These are phyloP conservation scores for Leptopilina myrica DNA, from an alignment of 2,888 invertebrate species.

Conservation along the genomic window DNA sequence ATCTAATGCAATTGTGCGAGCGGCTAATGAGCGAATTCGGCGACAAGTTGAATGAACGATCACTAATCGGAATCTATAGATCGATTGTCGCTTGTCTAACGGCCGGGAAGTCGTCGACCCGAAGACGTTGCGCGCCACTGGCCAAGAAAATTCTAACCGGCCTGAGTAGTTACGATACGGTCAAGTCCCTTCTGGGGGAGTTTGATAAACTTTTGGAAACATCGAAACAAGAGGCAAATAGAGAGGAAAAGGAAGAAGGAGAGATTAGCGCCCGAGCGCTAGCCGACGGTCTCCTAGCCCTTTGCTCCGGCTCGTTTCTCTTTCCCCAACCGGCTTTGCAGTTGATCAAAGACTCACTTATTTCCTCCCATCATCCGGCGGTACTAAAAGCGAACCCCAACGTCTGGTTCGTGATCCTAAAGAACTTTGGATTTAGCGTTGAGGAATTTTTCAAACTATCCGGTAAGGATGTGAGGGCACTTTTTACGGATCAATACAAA, in stretches of 20 bases:
- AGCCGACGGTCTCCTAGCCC: conserved; percentile 78
- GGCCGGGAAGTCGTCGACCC: conserved; percentile 80
- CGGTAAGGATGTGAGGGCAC: conserved; percentile 79
- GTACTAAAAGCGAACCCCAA: conserved; percentile 79
- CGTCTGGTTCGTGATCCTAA: conserved; percentile 84
- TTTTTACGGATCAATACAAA: conserved; percentile 81
- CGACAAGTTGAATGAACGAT: conserved; percentile 79
- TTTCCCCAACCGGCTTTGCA: conserved; percentile 75
- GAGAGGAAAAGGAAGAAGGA: conserved; percentile 72
- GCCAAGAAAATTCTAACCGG: conserved; percentile 81
- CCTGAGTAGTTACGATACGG: conserved; percentile 81
- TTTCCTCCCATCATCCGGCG: conserved; percentile 87
- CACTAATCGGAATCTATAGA: conserved; percentile 82
- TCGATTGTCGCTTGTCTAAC: conserved; percentile 85
- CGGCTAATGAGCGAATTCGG: conserved; percentile 85
- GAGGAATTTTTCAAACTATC: conserved; percentile 81
- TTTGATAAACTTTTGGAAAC: conserved; percentile 83
- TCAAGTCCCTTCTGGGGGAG: conserved; percentile 82
- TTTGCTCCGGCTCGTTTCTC: conserved; percentile 77
- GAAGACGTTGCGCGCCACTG: conserved; percentile 81
- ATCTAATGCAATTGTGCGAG: conserved; percentile 86
- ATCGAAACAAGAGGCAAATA: conserved; percentile 78
- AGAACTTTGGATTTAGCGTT: conserved; percentile 80
- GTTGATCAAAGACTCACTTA: conserved; percentile 84
- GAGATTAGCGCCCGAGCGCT: conserved; percentile 80